Base-by-base conservation (phyloP, 2,113 vertebrate species). In the Hypomesus transpacificus region DNA sequence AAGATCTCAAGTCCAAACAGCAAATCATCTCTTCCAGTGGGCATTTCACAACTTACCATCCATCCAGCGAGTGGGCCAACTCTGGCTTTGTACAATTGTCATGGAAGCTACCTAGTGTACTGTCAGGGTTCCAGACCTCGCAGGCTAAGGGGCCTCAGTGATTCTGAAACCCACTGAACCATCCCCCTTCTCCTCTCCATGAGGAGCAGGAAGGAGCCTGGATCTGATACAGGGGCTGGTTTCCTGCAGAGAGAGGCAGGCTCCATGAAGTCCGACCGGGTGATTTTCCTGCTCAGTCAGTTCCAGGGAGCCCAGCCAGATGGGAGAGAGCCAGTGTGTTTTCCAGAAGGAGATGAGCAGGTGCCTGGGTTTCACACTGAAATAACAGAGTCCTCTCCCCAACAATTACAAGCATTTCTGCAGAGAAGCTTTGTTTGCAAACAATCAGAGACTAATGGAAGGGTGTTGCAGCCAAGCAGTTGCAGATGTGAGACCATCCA, bases 321-420 rank as follows among this genome's bases (percentile, higher is more conserved):
- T 84, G 80, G 80, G 72, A 71, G 3, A 3, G 61, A 69, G 83
- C 75, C 78, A 81, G 75, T 51, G 74, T 66, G 39, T 79, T 78
- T 69, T 75, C 78, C 58, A 69, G 67, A 56, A 57, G 76, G 71
- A 57, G 22, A 70, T 70, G 74, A 71, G 75, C 78, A 79, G 76
- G 73, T 75, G 73, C 78, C 71, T 74, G 20, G 57, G 34, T 62
- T 39, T 57, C 20, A 26, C 13, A 18, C 69, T 66, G 71, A 66
- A 66, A 39, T 66, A 64, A 65, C 28, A 54, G 14, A 72, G 26
- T 17, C 22, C 70, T 20, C 46, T 63, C 70, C 56, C 63, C 53
- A 31, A 72, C 59, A 73, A 80, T 80, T 70, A 70, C 59, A 59
- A 39, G 31, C 64, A 8, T 9, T 80, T 75, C 7, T 68, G 24